phyloP scores from a whole-genome alignment of 2,888 invertebrate genomes.

The Mythimna pallens region DNA sequence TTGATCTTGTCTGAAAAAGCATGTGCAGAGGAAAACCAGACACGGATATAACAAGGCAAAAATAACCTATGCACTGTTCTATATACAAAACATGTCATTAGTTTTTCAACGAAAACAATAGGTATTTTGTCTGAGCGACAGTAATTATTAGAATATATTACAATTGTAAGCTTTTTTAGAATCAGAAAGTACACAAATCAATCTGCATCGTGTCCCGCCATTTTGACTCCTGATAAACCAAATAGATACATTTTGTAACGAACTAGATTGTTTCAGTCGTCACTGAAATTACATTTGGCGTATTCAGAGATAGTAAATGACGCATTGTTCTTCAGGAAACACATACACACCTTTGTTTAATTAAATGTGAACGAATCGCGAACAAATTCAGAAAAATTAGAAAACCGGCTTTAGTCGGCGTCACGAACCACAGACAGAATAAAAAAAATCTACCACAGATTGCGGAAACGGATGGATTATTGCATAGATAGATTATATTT shows the following conservation, averaged over 20 bases:
- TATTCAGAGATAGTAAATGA: neutral
- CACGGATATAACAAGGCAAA: neutral
- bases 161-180: neutral
- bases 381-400: conserved; percentile 9
- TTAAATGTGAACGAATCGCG: conserved; percentile 9
- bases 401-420: conserved; percentile 34
- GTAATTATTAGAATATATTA: neutral
- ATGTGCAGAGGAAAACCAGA: conserved; percentile 16
- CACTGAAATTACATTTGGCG: neutral
- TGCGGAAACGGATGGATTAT: too few relatives aligned
- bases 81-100: neutral
- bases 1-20: neutral
- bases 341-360: conserved; percentile 38
- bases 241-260: neutral
- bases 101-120: neutral
- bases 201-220: conserved; percentile 70
- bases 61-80: conserved; percentile 24
- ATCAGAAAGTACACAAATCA: conserved; percentile 35
- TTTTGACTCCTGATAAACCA: conserved; percentile 66
- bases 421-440: conserved; percentile 20
- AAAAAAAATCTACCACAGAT: too few relatives aligned
- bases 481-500: too few relatives aligned
- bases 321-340: neutral
- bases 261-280: neutral
- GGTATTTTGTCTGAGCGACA: neutral